Percentiles rank a stretch among this genome's conserved stretches.
Evolutionary conservation across 2,888 invertebrate species (phyloP).

Genomic region (Agrilus cyanescens): DNA sequence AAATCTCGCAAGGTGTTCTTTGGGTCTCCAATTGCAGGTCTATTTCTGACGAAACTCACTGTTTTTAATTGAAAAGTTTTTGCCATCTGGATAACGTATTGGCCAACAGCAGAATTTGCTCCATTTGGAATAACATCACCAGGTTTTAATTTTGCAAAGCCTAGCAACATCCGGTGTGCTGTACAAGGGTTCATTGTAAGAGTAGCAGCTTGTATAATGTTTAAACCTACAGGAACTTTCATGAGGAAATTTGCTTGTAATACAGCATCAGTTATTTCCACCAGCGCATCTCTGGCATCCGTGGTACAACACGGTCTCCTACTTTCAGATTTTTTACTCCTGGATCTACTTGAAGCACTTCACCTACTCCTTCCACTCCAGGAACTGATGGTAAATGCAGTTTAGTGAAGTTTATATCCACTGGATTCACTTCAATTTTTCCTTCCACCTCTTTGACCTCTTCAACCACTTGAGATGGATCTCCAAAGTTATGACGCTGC

Average conservation of each 20-base stretch:
- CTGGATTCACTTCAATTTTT: slow-evolving; percentile 79
- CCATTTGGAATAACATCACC: slow-evolving; percentile 95
- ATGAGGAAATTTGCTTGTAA: slow-evolving; percentile 40
- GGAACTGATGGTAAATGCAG: slow-evolving; percentile 73
- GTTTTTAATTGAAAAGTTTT: slow-evolving; percentile 64
- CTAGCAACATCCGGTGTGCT: slow-evolving; percentile 90
- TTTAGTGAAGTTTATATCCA: slow-evolving; percentile 85
- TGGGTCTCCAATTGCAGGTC: slow-evolving; percentile 55
- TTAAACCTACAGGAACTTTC: slow-evolving; percentile 60
- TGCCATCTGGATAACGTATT: slow-evolving; percentile 85
- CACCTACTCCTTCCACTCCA: slow-evolving; percentile 94
- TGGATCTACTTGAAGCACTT: slow-evolving; percentile 60
- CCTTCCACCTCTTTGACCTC: slow-evolving; percentile 42
- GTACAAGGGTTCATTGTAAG: slow-evolving; percentile 91
- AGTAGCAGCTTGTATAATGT: slow-evolving; percentile 71
- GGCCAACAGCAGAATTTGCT: slow-evolving; percentile 90
- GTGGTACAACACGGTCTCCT: slow-evolving; percentile 80
- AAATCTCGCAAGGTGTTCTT: slow-evolving; percentile 53
- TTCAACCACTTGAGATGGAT: slow-evolving; percentile 65
- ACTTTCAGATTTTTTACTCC: slow-evolving; percentile 40
- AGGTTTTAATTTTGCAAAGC: slow-evolving; percentile 60
- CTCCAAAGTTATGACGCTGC: slow-evolving; percentile 66
- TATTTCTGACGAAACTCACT: slow-evolving; percentile 75
- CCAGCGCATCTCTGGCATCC: slow-evolving; percentile 68
- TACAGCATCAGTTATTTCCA: slow-evolving; percentile 69